These are phyloP conservation scores for Synergus itoensis DNA, from an alignment of 2,888 invertebrate species.

Conservation along the genomic window DNA sequence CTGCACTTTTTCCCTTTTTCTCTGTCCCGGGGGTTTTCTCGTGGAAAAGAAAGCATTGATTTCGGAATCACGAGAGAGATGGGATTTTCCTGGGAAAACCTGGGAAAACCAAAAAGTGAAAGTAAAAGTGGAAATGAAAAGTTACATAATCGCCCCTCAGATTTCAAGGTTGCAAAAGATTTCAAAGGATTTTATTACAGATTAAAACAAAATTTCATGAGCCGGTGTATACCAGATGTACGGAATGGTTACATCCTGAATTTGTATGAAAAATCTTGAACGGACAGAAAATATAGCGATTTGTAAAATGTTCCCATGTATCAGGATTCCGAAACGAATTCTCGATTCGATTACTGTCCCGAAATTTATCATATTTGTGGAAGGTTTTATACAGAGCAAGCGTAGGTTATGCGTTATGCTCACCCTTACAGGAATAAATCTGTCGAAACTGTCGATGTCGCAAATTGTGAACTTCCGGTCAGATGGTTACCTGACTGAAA, in stretches of 20 bases:
- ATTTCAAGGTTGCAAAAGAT: too few relatives aligned
- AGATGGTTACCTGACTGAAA: neutral
- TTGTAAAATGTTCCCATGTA: neutral
- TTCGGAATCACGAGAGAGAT: too few relatives aligned
- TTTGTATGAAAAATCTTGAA: neutral
- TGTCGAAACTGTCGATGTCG: neutral
- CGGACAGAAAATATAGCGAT: neutral
- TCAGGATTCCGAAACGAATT: neutral
- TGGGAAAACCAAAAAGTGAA: too few relatives aligned
- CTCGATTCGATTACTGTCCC: neutral
- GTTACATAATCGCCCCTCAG: too few relatives aligned
- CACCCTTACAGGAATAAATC: neutral
- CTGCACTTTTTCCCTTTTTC: too few relatives aligned
- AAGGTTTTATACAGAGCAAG: constrained; percentile 1
- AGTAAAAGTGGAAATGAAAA: too few relatives aligned
- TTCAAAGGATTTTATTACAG: constrained; percentile 4
- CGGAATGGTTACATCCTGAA: neutral
- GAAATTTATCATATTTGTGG: neutral
- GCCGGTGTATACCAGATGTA: too few relatives aligned
- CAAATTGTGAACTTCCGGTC: neutral
- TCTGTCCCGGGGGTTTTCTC: too few relatives aligned
- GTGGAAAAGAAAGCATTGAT: too few relatives aligned
- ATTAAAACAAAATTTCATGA: too few relatives aligned
- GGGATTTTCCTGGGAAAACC: too few relatives aligned
- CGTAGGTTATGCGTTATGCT: neutral